Conservation (phyloP, 2,797 vertebrate species). For the Hafferia zeledoni region DNA sequence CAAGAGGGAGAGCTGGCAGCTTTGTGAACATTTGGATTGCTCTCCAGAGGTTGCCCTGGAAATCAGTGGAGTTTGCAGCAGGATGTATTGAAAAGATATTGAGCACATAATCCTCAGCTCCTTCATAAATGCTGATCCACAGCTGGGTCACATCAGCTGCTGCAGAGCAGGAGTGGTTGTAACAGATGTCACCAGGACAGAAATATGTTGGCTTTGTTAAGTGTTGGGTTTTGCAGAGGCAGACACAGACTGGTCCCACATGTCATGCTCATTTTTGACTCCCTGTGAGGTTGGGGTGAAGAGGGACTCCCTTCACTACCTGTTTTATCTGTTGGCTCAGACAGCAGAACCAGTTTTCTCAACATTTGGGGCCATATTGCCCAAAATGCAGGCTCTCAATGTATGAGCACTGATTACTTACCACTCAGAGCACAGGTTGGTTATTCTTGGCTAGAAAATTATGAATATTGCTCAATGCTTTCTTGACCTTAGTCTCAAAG, state of each 20-base stretch:
- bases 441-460: neutral
- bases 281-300: neutral
- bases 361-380: neutral
- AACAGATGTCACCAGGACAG: slow-evolving; percentile 29
- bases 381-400: neutral
- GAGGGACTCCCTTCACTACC: neutral
- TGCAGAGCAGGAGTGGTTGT: neutral
- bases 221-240: neutral
- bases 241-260: neutral
- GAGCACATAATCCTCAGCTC: slow-evolving; percentile 37
- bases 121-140: slow-evolving; percentile 25
- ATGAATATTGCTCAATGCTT: neutral
- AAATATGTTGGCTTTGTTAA: neutral
- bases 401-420: neutral
- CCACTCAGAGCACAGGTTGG: neutral
- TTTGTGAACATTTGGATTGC: neutral
- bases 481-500: slow-evolving; percentile 24
- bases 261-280: neutral
- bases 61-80: neutral
- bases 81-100: slow-evolving; percentile 35
- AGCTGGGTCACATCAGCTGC: slow-evolving; percentile 57
- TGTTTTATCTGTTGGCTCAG: neutral
- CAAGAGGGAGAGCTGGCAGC: neutral
- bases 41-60: neutral
- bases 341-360: neutral